Evolutionary conservation across 2,888 invertebrate species (phyloP).

Genomic region (Acleris sparsana): DNA sequence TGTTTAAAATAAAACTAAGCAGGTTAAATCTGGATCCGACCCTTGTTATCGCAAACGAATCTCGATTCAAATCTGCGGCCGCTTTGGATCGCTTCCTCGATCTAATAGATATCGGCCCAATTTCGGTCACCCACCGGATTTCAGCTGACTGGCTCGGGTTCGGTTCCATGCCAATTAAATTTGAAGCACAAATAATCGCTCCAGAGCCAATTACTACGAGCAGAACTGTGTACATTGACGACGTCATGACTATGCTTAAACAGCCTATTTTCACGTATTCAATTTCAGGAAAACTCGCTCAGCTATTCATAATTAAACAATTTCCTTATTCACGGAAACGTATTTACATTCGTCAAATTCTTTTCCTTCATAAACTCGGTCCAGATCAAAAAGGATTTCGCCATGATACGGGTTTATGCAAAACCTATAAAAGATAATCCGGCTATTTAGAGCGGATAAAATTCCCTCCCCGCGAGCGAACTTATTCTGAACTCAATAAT

Average conservation of each 20-base stretch:
- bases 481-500: conserved; percentile 48
- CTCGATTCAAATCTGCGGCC: conserved; percentile 35
- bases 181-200: conserved; percentile 9
- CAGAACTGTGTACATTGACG: neutral
- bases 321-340: no score
- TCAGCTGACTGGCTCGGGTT: conserved; percentile 27
- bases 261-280: no score
- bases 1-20: conserved; percentile 29
- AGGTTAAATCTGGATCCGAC: conserved; percentile 26
- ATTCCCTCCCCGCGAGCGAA: conserved; percentile 28
- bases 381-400: conserved; percentile 20
- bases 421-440: conserved; percentile 34
- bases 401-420: conserved; percentile 26
- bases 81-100: conserved; percentile 33
- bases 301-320: no score
- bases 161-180: conserved; percentile 23
- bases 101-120: conserved; percentile 37
- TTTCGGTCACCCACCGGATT: conserved; percentile 24
- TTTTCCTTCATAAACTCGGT: neutral
- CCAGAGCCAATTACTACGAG: neutral
- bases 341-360: no score
- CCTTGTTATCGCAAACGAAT: conserved; percentile 36
- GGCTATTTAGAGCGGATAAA: conserved; percentile 30
- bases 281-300: no score
- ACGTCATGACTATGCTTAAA: neutral